Evolutionary conservation across 2,888 invertebrate species (phyloP).

Genomic region (Drosophila anomelani): DNA sequence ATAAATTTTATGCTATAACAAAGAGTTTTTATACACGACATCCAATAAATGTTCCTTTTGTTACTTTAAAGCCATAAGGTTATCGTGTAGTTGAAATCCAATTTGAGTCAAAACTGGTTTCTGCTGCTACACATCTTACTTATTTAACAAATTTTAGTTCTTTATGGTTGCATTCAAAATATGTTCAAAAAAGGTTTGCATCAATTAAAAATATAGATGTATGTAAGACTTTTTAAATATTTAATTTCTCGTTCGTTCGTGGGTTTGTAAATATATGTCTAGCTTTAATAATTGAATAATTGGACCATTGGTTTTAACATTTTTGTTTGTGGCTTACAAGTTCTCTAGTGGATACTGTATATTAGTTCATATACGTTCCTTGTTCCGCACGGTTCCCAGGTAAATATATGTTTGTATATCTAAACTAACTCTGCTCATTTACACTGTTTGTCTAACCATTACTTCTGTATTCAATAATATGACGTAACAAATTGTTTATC

Average conservation of each 20-base stretch:
- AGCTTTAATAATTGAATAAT: conserved; percentile 73
- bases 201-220: conserved; percentile 67
- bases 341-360: conserved; percentile 46
- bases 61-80: conserved; percentile 74
- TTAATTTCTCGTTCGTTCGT: conserved; percentile 40
- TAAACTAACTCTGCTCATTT: conserved; percentile 58
- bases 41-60: conserved; percentile 29
- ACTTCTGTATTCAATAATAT: conserved; percentile 44
- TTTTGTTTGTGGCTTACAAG: conserved; percentile 66
- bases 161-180: conserved; percentile 57
- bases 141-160: conserved; percentile 19
- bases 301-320: conserved; percentile 77
- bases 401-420: conserved; percentile 55
- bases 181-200: conserved; percentile 54
- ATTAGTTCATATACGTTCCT: conserved; percentile 47
- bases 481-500: conserved; percentile 62
- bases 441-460: conserved; percentile 41
- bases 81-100: conserved; percentile 66
- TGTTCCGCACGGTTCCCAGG: conserved; percentile 73
- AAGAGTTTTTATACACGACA: conserved; percentile 45
- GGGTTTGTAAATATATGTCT: conserved; percentile 47
- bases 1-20: conserved; percentile 58
- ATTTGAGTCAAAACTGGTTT: conserved; percentile 74
- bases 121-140: conserved; percentile 50
- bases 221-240: conserved; percentile 31